Evolutionary conservation across 2,797 vertebrate genomes (phyloP).

Genomic region (Spheniscus humboldti): DNA sequence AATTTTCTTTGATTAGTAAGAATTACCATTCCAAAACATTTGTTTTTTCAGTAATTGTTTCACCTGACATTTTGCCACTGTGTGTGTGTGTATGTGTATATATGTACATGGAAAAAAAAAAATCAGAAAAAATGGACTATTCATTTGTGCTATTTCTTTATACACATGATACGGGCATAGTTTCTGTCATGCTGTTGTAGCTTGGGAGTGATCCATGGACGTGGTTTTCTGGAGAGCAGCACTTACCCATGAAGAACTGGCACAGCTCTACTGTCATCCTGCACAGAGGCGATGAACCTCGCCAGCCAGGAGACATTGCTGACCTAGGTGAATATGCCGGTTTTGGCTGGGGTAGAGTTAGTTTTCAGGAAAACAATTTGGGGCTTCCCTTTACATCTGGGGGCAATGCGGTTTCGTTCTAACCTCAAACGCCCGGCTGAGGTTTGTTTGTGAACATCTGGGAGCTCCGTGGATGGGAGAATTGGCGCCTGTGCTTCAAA

Average conservation of each 20-base stretch:
- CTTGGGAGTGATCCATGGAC: rapidly evolving
- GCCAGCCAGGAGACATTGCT: neutral
- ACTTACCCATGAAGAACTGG: rapidly evolving
- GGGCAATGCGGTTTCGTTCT: neutral
- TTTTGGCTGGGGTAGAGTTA: too few species aligned
- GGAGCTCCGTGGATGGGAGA: neutral
- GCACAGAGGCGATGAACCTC: rapidly evolving
- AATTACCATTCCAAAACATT: neutral
- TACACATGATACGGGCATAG: neutral
- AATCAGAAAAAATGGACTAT: neutral
- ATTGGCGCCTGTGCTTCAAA: neutral
- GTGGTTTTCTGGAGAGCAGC: neutral
- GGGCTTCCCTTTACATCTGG: neutral
- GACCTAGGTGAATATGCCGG: neutral
- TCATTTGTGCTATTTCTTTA: neutral
- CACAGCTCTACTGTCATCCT: neutral
- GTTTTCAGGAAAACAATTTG: neutral
- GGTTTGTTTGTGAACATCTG: neutral
- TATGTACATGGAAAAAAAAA: neutral
- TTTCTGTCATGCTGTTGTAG: neutral
- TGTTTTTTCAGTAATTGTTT: neutral
- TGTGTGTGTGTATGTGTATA: rapidly evolving
- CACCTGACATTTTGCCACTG: neutral
- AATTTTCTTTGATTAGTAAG: neutral
- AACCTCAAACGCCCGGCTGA: neutral